Percentiles rank a stretch among this genome's conserved stretches.
These are phyloP conservation scores for Coremacera marginata DNA, from an alignment of 2,888 invertebrate genomes.

Conservation along the genomic window DNA sequence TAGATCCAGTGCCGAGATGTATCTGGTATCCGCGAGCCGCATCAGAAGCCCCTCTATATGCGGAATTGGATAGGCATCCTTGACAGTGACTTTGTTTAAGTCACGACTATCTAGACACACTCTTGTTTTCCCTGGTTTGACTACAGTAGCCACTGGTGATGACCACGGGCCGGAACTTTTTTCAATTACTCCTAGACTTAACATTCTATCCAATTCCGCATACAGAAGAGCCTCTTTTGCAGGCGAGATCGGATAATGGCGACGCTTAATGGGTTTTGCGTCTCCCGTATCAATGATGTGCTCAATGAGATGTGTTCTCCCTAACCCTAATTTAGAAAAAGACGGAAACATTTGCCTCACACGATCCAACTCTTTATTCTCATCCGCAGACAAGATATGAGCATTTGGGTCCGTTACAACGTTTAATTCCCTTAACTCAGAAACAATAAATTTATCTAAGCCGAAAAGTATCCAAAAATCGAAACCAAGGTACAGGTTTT, in stretches of 20 bases:
- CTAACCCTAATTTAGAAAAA: conserved; percentile 21
- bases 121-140: conserved; percentile 12
- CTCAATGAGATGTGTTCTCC: conserved; percentile 19
- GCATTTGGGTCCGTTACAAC: neutral
- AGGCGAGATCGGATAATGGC: conserved; percentile 34
- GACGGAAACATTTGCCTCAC: neutral
- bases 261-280: conserved; percentile 28
- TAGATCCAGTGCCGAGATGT: neutral
- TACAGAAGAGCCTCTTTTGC: conserved; percentile 28
- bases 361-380: neutral
- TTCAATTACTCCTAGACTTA: conserved; percentile 50
- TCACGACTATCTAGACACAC: conserved; percentile 26
- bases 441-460: neutral
- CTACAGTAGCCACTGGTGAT: conserved; percentile 13
- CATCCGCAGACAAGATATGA: neutral
- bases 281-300: conserved; percentile 20
- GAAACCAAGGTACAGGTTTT: neutral
- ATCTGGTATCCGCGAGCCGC: neutral
- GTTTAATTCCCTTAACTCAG: neutral
- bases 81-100: conserved; percentile 23
- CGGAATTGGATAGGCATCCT: conserved; percentile 32
- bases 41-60: conserved; percentile 14
- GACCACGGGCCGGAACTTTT: conserved; percentile 41
- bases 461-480: no score
- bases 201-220: conserved; percentile 34